Evolutionary conservation across 2,113 vertebrate genomes (phyloP), one percentile per base, ranked within the genome.

Genomic region (Vireo altiloquus): DNA sequence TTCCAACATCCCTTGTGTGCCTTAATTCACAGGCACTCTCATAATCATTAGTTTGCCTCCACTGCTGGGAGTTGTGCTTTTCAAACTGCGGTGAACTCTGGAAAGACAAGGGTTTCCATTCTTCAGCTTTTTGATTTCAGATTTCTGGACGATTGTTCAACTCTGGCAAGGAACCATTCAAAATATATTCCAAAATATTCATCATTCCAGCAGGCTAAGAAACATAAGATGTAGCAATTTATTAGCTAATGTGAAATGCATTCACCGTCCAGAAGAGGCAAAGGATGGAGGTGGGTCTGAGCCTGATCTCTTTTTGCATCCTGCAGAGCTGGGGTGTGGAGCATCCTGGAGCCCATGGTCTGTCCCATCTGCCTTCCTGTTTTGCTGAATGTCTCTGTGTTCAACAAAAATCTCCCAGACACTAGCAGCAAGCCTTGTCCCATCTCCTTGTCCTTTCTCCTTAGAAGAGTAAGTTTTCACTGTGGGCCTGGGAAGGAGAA

Each of bases 141-240:
- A 95, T 95, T 95, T 97, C 90, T 87, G 87, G 93, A 70, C 94
- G 91, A 86, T 94, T 94, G 93, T 97, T 98, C 46, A 5, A n/a
- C 88, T 94, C 94, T 98, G 97, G 94, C 98, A 95, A 77, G 89
- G 87, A 92, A 96, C 95, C 97, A 98, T 94, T 83, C 94, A 97
- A 97, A 97, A 97, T 93, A 98, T 57, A 83, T 94, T 97, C 92
- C 89, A 83, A 94, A 97, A 97, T 97, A 97, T 97, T 95, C 78
- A 96, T 97, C 96, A 94, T 95, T 89, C 94, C 92, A 92, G 82
- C 95, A 95, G 93, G 88, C 97, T 92, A 97, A 92, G 94, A 66
- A 90, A 92, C 95, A 90, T 82, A 86, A 94, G 95, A 96, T 81
- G 77, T 35, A 96, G 84, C 94, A 96, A 92, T 96, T 96, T 96